Conservation (phyloP, 2,797 vertebrate genomes). For the Ficedula albicollis region DNA sequence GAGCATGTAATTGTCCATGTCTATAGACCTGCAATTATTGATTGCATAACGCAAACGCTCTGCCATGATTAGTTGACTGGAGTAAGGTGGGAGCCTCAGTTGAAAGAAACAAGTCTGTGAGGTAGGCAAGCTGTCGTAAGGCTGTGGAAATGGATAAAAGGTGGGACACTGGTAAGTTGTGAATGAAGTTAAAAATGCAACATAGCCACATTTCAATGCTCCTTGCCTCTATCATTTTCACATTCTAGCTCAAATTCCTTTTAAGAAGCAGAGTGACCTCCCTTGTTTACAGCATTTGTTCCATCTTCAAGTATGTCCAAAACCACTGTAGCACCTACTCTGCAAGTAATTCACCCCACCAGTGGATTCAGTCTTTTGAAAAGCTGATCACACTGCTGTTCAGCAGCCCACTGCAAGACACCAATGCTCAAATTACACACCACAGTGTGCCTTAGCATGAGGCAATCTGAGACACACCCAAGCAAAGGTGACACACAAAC, state of each 20-base stretch:
- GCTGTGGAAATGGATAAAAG: slow-evolving; percentile 73
- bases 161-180: neutral
- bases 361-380: neutral
- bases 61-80: slow-evolving; percentile 83
- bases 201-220: neutral
- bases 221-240: neutral
- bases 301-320: neutral
- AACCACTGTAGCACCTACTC: neutral
- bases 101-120: slow-evolving; percentile 89
- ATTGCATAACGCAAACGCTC: slow-evolving; percentile 87
- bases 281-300: neutral
- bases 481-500: neutral
- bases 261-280: neutral
- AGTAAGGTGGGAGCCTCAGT: slow-evolving; percentile 84
- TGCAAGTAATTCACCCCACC: neutral
- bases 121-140: slow-evolving; percentile 87
- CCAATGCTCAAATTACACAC: neutral
- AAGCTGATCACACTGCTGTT: neutral
- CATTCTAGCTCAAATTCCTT: neutral
- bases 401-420: neutral
- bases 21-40: slow-evolving; percentile 86
- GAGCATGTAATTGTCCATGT: slow-evolving; percentile 89
- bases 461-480: neutral
- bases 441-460: neutral
- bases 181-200: neutral